phyloP scores from a whole-genome alignment of 1,140 invertebrate genomes.

The Drosophila lini region DNA sequence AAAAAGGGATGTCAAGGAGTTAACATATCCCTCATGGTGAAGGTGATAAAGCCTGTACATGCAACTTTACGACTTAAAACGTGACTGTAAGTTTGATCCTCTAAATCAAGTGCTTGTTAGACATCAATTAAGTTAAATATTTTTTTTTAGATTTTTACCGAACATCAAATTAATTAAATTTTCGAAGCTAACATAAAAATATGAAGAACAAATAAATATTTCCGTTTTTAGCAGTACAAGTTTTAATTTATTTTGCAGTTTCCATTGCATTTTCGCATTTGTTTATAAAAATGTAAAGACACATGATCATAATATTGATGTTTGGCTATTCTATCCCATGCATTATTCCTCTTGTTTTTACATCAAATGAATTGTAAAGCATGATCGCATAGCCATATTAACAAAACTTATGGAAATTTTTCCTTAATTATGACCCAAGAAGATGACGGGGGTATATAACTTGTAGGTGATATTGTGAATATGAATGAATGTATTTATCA shows the following conservation, averaged over 20 bases:
- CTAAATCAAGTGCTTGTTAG: neutral
- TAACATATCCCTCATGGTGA: slow-evolving; percentile 11
- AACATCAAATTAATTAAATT: neutral
- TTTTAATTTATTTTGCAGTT: neutral
- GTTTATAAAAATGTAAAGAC: neutral
- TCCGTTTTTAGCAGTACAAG: too few relatives aligned
- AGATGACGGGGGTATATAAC: too few relatives aligned
- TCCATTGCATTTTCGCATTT: neutral
- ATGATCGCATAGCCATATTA: too few relatives aligned
- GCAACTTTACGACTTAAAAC: neutral
- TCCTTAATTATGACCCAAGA: too few relatives aligned
- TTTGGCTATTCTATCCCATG: neutral
- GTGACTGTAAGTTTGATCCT: neutral
- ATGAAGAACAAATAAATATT: neutral
- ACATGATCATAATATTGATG: neutral
- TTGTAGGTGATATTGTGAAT: too few relatives aligned
- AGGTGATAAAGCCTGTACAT: slow-evolving; percentile 1
- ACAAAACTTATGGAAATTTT: too few relatives aligned
- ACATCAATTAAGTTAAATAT: too few relatives aligned
- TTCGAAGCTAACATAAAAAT: neutral
- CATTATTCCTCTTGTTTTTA: neutral
- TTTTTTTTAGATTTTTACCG: neutral
- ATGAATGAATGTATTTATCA: neutral
- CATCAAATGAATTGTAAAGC: too few relatives aligned
- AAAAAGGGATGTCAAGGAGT: slow-evolving; percentile 18